Evolutionary conservation across 2,888 invertebrate species (phyloP), one percentile per base, ranked within the genome.

Genomic region (Zaprionus bogoriensis): DNA sequence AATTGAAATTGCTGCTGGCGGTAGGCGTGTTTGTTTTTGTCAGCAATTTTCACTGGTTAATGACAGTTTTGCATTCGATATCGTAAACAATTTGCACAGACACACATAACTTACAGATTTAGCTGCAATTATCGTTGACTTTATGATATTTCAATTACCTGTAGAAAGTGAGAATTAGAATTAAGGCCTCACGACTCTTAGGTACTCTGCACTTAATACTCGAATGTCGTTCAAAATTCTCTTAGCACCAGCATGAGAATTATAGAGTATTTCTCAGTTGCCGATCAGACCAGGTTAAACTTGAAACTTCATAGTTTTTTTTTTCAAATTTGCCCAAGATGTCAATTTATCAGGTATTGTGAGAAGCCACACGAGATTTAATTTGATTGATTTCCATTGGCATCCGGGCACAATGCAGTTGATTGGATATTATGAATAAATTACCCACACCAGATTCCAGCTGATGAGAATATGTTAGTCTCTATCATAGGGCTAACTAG

Each of bases 131-230:
- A 72, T 76, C 48, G 62, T 67, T 46, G 42, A 65, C 41, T 73
- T 69, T 73, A 67, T 80, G 81, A 80, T 77, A 58, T 71, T 68
- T 80, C 68, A 80, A 77, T 77, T 71, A 77, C 74, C 67, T 30
- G 41, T 54, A 47, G n/a, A n/a, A n/a, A n/a, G 48, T 62, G 28
- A 2, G 53, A 70, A 75, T 74, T 67, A 58, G 41, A 47, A 17
- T 51, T 32, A 25, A 41, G 42, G 17, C 36, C 19, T 12, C 5
- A 46, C n/a, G n/a, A 19, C 32, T 36, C 14, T 17, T 14, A 36
- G 32, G 17, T 36, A 36, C 32, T 14, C 14, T 36, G 32, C 14
- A 36, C 5, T 10, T 4, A n/a, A 38, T 4, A 10, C 17, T 38
- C n/a, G 19, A 38, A 39, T 19, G 19, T 39, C 10, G 3, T 3